These are phyloP conservation scores for Frieseomelitta varia DNA, from an alignment of 1,140 invertebrate species.

Conservation along the genomic window DNA sequence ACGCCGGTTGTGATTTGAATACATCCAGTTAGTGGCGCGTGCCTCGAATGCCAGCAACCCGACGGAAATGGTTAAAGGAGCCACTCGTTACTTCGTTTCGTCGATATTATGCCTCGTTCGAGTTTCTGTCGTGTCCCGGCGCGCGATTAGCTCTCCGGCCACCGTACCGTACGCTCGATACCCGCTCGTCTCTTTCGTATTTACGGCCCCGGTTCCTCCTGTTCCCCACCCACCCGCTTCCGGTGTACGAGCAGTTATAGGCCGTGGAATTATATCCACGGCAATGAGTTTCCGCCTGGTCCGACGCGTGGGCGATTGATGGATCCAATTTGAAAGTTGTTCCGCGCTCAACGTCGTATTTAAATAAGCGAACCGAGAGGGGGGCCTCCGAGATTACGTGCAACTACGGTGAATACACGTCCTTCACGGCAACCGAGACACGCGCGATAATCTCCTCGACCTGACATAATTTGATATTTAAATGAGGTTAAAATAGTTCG, in stretches of 20 bases:
- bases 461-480: slow-evolving; percentile 75
- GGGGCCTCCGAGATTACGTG: slow-evolving; percentile 19
- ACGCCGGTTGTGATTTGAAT: slow-evolving; percentile 80
- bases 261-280: neutral
- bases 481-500: slow-evolving; percentile 77
- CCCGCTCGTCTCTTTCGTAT: neutral
- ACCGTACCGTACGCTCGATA: neutral
- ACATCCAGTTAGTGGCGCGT: slow-evolving; percentile 80
- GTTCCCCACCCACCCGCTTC: too few species aligned
- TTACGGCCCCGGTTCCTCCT: neutral
- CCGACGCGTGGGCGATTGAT: slow-evolving; percentile 23
- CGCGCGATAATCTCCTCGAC: slow-evolving; percentile 40
- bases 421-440: slow-evolving; percentile 14
- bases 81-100: slow-evolving; percentile 74
- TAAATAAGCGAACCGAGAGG: slow-evolving; percentile 32
- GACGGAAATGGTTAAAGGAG: slow-evolving; percentile 71
- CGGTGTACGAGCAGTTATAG: neutral
- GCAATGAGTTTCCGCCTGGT: neutral
- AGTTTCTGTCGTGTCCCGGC: slow-evolving; percentile 12
- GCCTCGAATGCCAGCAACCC: slow-evolving; percentile 71
- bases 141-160: slow-evolving; percentile 6
- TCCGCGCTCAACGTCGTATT: slow-evolving; percentile 19
- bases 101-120: slow-evolving; percentile 58
- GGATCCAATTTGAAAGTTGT: slow-evolving; percentile 42
- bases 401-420: slow-evolving; percentile 28